phyloP scores from a whole-genome alignment of 2,888 invertebrate genomes.

The Cantharis rustica region DNA sequence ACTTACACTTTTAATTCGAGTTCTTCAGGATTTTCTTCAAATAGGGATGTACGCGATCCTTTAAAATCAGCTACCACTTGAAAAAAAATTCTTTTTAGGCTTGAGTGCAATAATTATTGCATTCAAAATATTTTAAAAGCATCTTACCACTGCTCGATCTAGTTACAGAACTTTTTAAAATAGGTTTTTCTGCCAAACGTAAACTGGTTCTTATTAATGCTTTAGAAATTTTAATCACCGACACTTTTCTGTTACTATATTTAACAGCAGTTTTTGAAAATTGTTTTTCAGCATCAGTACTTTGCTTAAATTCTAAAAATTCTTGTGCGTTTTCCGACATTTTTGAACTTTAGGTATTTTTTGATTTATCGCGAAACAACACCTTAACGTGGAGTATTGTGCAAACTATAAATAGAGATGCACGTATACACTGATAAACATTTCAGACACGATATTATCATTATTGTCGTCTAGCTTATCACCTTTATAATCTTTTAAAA shows the following conservation, averaged over 20 bases:
- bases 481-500: not conserved
- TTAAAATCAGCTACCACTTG: not conserved
- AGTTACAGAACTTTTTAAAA: not conserved
- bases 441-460: not conserved
- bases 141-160: not conserved
- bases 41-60: not conserved
- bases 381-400: not conserved
- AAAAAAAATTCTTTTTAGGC: not conserved
- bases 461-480: not conserved
- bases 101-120: not conserved
- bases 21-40: not conserved
- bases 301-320: not conserved
- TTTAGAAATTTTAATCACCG: constrained; percentile 3
- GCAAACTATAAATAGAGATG: not conserved
- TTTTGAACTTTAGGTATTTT: not conserved
- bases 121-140: not conserved
- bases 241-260: not conserved
- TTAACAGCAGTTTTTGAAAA: not conserved
- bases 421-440: not conserved
- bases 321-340: not conserved
- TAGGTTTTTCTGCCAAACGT: not conserved
- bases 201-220: not conserved
- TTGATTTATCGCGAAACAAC: not conserved
- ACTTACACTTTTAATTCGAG: not conserved
- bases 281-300: not conserved